Conservation (phyloP, 2,888 invertebrate genomes). For the Abrostola tripartita region DNA sequence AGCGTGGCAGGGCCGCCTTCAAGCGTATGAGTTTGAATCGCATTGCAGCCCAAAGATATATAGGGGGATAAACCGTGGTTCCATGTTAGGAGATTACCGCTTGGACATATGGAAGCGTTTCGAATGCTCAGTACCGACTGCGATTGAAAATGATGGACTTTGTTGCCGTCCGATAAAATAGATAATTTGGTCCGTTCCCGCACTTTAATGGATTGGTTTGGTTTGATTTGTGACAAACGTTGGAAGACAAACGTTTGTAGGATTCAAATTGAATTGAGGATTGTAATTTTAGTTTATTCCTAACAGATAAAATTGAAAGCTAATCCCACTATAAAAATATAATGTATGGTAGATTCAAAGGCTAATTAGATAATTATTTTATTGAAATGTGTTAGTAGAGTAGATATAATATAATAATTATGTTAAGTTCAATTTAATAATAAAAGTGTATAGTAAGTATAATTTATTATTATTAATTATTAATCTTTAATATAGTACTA, state of each 20-base stretch:
- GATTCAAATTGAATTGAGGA: background rate
- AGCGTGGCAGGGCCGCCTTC: conserved; percentile 54
- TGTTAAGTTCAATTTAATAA: too few species aligned
- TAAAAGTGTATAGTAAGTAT: too few species aligned
- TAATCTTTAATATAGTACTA: too few species aligned
- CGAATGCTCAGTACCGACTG: conserved; percentile 66
- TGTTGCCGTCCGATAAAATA: conserved; percentile 31
- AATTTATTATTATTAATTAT: too few species aligned
- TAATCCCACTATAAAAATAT: too few species aligned
- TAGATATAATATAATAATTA: too few species aligned
- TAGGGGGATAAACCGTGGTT: conserved; percentile 70
- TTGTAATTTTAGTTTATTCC: background rate
- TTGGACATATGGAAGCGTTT: conserved; percentile 69
- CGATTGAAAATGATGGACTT: conserved; percentile 62
- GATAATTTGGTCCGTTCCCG: conserved; percentile 38
- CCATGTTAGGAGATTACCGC: conserved; percentile 72
- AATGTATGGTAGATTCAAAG: too few species aligned
- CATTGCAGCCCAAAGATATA: conserved; percentile 67
- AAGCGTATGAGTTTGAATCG: conserved; percentile 51
- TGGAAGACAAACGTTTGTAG: background rate
- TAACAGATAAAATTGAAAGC: too few species aligned
- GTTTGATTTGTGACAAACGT: conserved; percentile 7
- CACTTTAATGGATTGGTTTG: conserved; percentile 42
- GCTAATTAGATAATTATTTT: too few species aligned
- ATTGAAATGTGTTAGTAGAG: too few species aligned